A percentile compares a stretch with the other conserved stretches of the same genome.
Conservation (phyloP, 2,888 invertebrate genomes). For the Phytoseiulus persimilis region DNA sequence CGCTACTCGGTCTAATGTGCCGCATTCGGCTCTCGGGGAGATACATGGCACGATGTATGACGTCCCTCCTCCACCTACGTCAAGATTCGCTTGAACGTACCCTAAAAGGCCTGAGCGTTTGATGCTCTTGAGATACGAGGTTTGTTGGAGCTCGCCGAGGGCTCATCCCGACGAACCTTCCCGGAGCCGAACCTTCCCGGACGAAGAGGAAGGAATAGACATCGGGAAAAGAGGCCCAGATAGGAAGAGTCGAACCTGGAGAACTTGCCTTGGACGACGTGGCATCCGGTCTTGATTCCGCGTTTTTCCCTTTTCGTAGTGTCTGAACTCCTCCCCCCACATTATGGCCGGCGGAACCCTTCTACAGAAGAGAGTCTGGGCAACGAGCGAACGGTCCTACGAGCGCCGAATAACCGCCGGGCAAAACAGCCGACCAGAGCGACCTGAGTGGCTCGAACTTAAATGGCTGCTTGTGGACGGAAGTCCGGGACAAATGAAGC, state of each 20-base stretch:
- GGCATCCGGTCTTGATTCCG: neutral
- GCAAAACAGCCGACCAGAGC: neutral
- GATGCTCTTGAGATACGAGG: no score
- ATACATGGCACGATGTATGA: neutral
- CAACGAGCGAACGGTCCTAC: no score
- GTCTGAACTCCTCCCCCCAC: neutral
- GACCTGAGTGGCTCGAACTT: neutral
- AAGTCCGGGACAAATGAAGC: constrained; percentile 30
- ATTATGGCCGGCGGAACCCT: neutral
- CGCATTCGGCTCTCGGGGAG: neutral
- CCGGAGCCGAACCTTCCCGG: no score
- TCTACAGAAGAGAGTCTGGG: neutral
- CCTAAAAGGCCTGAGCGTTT: no score
- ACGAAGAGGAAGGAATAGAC: neutral
- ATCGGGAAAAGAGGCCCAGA: neutral
- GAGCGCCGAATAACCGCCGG: neutral
- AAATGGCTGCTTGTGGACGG: constrained; percentile 25
- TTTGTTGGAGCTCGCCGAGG: no score
- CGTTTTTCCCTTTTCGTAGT: neutral
- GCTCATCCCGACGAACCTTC: no score
- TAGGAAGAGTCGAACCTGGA: neutral
- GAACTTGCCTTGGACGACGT: neutral
- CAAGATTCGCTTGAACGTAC: no score
- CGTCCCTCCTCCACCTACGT: no score
- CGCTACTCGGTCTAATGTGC: neutral